Evolutionary conservation across 2,888 invertebrate genomes (phyloP).

Genomic region (Melanostoma mellinum): DNA sequence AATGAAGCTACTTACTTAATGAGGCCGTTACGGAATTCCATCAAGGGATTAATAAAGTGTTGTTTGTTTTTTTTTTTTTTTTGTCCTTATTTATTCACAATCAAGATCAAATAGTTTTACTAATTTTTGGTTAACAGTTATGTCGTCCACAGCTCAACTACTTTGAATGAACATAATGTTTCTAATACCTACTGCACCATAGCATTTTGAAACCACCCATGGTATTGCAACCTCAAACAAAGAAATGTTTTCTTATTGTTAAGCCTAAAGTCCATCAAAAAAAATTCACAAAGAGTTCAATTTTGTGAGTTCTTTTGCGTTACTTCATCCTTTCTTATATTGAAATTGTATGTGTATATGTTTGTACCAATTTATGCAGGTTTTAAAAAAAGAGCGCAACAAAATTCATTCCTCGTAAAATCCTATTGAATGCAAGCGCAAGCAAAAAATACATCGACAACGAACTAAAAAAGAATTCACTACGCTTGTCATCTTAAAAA

Average conservation of each 20-base stretch:
- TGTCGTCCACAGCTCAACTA: too few relatives aligned
- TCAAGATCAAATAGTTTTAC: too few relatives aligned
- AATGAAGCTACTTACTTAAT: too few relatives aligned
- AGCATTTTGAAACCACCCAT: neutral
- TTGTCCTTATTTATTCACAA: too few relatives aligned
- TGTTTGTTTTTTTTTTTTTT: too few relatives aligned
- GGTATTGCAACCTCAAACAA: neutral
- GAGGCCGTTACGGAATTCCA: too few relatives aligned
- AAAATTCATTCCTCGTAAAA: constrained; percentile 58
- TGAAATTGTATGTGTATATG: neutral
- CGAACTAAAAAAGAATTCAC: constrained; percentile 58
- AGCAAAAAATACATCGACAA: constrained; percentile 27
- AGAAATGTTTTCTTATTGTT: constrained; percentile 2
- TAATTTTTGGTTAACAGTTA: too few relatives aligned
- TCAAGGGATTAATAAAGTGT: too few relatives aligned
- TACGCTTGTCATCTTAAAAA: constrained; percentile 70
- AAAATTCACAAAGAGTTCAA: constrained; percentile 30
- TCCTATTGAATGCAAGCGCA: constrained; percentile 24
- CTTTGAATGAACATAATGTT: too few relatives aligned
- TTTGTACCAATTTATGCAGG: too few relatives aligned
- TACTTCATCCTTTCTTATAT: constrained; percentile 25
- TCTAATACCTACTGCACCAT: too few relatives aligned
- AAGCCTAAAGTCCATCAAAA: constrained; percentile 6
- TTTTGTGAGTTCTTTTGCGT: neutral
- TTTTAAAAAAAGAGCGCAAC: constrained; percentile 1